Conservation (phyloP, 2,113 vertebrate genomes). For the Bos indicus region DNA sequence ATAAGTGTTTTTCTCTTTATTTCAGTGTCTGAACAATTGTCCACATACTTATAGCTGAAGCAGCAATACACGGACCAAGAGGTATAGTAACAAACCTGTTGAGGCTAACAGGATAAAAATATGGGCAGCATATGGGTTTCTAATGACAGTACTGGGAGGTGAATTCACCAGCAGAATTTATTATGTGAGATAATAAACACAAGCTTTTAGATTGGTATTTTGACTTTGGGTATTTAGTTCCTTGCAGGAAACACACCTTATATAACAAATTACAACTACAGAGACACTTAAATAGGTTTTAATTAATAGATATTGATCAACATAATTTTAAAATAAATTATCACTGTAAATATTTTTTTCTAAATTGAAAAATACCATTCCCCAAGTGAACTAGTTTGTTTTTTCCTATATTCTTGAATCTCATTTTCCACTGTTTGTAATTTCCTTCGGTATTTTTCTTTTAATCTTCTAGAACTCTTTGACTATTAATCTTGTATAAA, state of each 20-base stretch:
- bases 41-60: background rate
- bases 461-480: background rate
- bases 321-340: background rate
- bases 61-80: background rate
- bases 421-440: background rate
- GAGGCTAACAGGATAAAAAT: background rate
- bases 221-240: background rate
- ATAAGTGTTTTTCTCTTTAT: background rate
- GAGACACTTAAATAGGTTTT: background rate
- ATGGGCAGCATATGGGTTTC: background rate
- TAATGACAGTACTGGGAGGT: background rate
- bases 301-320: background rate
- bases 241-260: background rate
- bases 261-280: background rate
- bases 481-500: conserved; percentile 26
- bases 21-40: background rate
- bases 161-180: background rate
- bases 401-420: background rate
- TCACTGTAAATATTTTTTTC: background rate
- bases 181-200: background rate
- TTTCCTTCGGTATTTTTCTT: background rate
- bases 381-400: background rate
- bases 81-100: background rate
- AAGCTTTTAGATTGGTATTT: background rate
- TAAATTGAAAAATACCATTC: background rate